Base-by-base conservation (phyloP, 2,888 invertebrate genomes). In the Heliconius ethilla region DNA sequence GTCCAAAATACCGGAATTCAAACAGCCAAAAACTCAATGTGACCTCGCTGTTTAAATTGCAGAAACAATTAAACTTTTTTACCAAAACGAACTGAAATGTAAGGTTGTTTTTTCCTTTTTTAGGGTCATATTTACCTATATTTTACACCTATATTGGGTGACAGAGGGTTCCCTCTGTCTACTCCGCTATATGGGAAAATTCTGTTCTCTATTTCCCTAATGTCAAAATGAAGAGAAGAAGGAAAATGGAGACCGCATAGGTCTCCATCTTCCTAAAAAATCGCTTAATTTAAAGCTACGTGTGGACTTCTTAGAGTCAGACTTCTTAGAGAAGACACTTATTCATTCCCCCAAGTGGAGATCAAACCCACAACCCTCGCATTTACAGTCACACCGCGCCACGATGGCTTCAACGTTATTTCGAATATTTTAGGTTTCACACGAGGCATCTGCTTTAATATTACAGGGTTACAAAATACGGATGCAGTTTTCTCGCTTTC, bases 401-500 rank as follows among this genome's bases (percentile, higher is more conserved):
- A 15, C 27, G 2, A 27, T 2, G 27, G 27, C n/a, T 59, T n/a
- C 59, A 59, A 59, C n/a, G 59, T 22, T 65, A 37, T 72, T 63
- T 45, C 27, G 22, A 40, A 74, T 63, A 40, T 18, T 74, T 74
- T 65, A 27, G 27, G 40, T 40, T n/a, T 15, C 59, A 29, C 40
- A n/a, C 4, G 27, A 66, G 40, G 45, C 29, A n/a, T n/a, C 40
- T 62, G 63, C 18, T 79, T 69, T 69, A 79, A 79, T 79, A 79
- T 79, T 74, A 78, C 78, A 67, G 67, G 18, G n/a, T 13, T 70
- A 69, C 65, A 29, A 79, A 75, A 69, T 79, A 75, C 65, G 73
- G 29, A 75, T 79, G 77, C 80, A 79, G 67, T 76, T 77, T 65
- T 76, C 78, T 69, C 77, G 80, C 77, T 79, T 75, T 69, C 55